Evolutionary conservation across 2,113 vertebrate species (phyloP), one percentile per base, ranked within the genome.

Genomic region (Elachura formosa): DNA sequence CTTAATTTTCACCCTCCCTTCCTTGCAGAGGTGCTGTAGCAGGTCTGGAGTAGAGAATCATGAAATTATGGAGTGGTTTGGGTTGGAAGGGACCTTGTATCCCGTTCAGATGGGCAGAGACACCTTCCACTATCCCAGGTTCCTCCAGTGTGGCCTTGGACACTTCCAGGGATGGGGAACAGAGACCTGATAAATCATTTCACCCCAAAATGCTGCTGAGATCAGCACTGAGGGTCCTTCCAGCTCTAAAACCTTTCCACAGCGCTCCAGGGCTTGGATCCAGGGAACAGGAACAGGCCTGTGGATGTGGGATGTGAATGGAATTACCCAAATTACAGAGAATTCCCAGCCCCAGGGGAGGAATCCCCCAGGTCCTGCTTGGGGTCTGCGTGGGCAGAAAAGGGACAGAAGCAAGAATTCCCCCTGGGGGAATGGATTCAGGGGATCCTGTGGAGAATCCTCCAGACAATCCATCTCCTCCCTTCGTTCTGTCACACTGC

Each of bases 71-170:
- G 67, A 43, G 49, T 4, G 26, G 14, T 26, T 49, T 49, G 41
- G 25, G 41, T 13, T 36, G 75, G 49, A 18, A 26, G 34, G 26
- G 25, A 25, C 13, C 19, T 25, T 2, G 25, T 29, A 46, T n/a
- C n/a, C 24, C 5, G 2, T 14, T 24, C 13, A 40, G 16, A 3
- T 13, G 12, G n/a, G 8, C 54, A 52, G 33, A 38, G 64, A 25
- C 0, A 0, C 29, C 3, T 54, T 4, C 64, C 48, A 31, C 14
- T 0, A 0, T 1, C 41, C 66, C 84, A 19, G 41, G 11, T 0
- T 34, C 29, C 11, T 71, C n/a, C 73, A n/a, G 0, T 7, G 10
- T 43, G 61, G 20, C 43, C 52, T 36, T 23, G 46, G 63, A 19
- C 28, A 24, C 14, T 38, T 16, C 31, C 66, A 41, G 66, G 56